Conservation (phyloP, 2,113 vertebrate genomes). For the Oreocharis arfaki region DNA sequence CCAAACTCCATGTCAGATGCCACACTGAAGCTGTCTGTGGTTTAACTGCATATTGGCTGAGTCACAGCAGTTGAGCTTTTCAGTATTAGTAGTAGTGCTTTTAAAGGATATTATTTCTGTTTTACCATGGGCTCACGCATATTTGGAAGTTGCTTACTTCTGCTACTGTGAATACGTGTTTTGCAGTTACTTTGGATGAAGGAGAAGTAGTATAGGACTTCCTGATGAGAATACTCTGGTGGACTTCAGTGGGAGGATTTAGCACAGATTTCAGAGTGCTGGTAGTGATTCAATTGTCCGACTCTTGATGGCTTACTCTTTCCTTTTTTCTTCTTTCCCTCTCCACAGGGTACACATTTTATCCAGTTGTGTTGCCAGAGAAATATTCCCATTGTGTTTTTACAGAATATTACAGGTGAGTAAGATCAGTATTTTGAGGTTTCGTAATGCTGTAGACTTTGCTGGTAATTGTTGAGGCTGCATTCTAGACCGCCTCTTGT, state of each 20-base stretch:
- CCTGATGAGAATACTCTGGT: neutral
- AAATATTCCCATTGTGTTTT: conserved; percentile 92
- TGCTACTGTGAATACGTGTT: neutral
- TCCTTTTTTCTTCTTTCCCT: neutral
- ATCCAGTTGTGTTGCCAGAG: conserved; percentile 95
- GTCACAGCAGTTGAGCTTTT: neutral
- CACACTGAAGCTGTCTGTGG: neutral
- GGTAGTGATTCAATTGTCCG: neutral
- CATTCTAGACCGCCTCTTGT: neutral
- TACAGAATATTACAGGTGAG: conserved; percentile 96
- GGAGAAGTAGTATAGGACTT: neutral
- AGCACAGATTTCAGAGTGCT: neutral
- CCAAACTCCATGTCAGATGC: accelerated
- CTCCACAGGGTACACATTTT: conserved; percentile 88
- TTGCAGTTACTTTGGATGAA: neutral
- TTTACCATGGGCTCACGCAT: neutral
- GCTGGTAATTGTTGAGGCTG: neutral
- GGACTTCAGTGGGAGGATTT: neutral
- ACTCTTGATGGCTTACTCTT: neutral
- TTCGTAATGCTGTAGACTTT: neutral
- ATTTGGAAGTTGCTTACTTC: neutral
- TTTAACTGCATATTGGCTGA: neutral
- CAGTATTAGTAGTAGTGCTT: neutral
- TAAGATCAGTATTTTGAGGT: neutral
- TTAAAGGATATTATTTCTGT: neutral